Evolutionary conservation across 1,140 invertebrate species (phyloP).

Genomic region (Apocrypta bakeri): DNA sequence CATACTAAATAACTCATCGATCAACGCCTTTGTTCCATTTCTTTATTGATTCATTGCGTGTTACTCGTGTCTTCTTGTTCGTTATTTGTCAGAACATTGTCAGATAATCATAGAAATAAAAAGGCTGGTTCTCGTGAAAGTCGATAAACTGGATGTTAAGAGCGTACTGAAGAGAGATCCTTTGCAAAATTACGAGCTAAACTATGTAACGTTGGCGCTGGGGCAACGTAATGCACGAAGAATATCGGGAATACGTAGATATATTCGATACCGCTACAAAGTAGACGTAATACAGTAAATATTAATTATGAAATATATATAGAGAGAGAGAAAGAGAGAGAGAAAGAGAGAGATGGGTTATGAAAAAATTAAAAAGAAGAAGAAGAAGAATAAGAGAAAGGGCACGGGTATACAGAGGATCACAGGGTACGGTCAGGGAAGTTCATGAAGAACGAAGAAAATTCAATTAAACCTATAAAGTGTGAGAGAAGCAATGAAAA

Average conservation of each 20-base stretch:
- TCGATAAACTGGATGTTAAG: constrained; percentile 85
- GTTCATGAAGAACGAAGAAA: constrained; percentile 26
- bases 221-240: constrained; percentile 43
- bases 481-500: constrained; percentile 34
- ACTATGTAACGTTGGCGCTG: constrained; percentile 26
- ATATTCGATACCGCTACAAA: constrained; percentile 49
- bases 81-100: background rate
- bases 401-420: background rate
- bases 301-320: constrained; percentile 41
- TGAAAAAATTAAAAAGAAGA: background rate
- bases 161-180: constrained; percentile 26
- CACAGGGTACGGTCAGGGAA: background rate
- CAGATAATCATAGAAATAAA: constrained; percentile 19
- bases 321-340: background rate
- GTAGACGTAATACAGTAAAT: constrained; percentile 49
- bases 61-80: constrained; percentile 10
- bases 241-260: constrained; percentile 51
- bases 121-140: constrained; percentile 79
- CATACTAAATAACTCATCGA: constrained; percentile 49
- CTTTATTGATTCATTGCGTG: background rate
- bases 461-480: constrained; percentile 1
- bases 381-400: background rate
- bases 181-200: constrained; percentile 51
- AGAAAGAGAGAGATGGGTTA: background rate
- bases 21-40: constrained; percentile 37